Conservation (phyloP, 2,797 vertebrate species). For the Champsocephalus gunnari region DNA sequence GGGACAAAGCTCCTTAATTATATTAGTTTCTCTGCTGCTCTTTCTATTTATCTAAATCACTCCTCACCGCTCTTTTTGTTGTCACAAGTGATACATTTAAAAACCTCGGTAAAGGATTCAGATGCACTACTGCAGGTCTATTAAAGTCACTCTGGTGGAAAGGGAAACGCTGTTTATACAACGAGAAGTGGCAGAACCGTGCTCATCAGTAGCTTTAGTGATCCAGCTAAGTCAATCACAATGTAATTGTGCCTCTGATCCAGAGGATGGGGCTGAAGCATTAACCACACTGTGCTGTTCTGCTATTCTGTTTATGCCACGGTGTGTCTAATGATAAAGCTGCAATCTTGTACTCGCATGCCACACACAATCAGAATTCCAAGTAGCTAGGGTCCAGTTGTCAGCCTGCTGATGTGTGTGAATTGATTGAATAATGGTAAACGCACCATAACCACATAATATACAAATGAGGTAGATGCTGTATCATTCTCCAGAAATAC, state of each 20-base stretch:
- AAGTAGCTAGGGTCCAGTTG: slow-evolving; percentile 31
- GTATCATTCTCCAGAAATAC: slow-evolving; percentile 22
- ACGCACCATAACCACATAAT: slow-evolving; percentile 29
- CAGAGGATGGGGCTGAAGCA: slow-evolving; percentile 85
- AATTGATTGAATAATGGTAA: slow-evolving; percentile 38
- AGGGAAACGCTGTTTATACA: slow-evolving; percentile 49
- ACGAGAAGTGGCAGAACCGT: slow-evolving; percentile 50
- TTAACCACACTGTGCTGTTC: slow-evolving; percentile 70
- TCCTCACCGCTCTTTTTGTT: slow-evolving; percentile 49
- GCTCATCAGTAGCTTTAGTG: slow-evolving; percentile 63
- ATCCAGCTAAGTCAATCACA: slow-evolving; percentile 73
- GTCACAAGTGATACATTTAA: slow-evolving; percentile 65
- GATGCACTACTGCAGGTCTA: slow-evolving; percentile 54
- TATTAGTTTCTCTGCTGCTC: slow-evolving; percentile 50
- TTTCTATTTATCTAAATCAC: slow-evolving; percentile 56
- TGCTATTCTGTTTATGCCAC: slow-evolving; percentile 60
- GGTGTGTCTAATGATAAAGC: slow-evolving; percentile 43
- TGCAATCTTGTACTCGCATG: slow-evolving; percentile 29
- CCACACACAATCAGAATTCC: slow-evolving; percentile 48
- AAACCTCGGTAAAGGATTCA: slow-evolving; percentile 50
- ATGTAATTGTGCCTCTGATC: slow-evolving; percentile 81
- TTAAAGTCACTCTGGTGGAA: slow-evolving; percentile 60
- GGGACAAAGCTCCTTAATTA: slow-evolving; percentile 55
- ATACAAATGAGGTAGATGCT: slow-evolving; percentile 19
- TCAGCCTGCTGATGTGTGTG: slow-evolving; percentile 37